Conservation (phyloP, 2,113 vertebrate genomes). For the Phyllostomus hastatus region DNA sequence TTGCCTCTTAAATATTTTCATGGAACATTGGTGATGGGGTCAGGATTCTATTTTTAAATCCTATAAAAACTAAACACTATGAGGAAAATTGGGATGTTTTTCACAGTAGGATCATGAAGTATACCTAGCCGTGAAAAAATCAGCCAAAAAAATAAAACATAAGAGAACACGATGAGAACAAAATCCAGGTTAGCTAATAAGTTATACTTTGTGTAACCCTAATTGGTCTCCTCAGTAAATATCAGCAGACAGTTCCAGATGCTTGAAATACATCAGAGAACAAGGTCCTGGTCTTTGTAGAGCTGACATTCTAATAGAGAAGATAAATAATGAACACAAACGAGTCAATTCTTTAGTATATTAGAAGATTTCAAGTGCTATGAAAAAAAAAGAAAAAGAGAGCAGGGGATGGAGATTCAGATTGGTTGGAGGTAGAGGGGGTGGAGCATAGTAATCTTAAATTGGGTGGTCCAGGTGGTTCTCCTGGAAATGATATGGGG, state of each 20-base stretch:
- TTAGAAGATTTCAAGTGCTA: neutral
- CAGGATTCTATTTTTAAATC: neutral
- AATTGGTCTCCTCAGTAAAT: neutral
- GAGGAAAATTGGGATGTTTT: neutral
- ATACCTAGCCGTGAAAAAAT: neutral
- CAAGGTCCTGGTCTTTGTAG: neutral
- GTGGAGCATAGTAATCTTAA: neutral
- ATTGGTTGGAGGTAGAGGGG: neutral
- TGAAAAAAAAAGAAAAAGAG: neutral
- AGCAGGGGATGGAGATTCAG: neutral
- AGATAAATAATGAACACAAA: neutral
- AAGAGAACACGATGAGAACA: neutral
- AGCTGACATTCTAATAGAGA: neutral
- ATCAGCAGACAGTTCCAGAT: neutral
- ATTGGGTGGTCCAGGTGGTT: neutral
- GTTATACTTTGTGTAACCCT: neutral
- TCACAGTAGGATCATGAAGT: neutral
- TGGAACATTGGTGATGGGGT: neutral
- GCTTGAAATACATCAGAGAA: neutral
- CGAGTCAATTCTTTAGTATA: neutral
- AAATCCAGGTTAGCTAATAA: neutral
- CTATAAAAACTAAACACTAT: neutral
- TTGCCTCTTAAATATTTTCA: neutral
- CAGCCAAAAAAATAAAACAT: neutral
- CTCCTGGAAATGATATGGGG: neutral